Conservation (phyloP, 1,140 invertebrate species). For the Brachionus asplanchnoidis region DNA sequence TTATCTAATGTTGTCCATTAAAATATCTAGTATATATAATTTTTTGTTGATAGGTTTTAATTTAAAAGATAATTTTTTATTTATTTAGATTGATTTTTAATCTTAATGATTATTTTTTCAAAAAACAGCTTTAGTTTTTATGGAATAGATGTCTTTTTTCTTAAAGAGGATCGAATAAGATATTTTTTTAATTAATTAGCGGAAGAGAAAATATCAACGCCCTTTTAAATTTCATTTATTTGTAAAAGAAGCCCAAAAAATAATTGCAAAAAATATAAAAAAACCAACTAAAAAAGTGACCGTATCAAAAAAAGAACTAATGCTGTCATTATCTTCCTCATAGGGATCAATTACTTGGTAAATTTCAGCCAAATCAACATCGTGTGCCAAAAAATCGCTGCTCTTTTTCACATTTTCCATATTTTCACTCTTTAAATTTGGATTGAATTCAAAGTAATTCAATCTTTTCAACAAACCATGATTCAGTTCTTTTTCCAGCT, state of each 20-base stretch:
- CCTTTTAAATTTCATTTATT: neutral
- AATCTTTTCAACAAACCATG: neutral
- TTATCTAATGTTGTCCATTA: too few relatives aligned
- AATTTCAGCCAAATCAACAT: neutral
- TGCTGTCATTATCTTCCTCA: neutral
- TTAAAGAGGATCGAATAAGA: too few relatives aligned
- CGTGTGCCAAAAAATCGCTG: neutral
- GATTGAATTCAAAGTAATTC: neutral
- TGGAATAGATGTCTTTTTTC: too few relatives aligned
- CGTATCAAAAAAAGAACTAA: conserved; percentile 26
- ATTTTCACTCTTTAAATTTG: neutral
- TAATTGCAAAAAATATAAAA: neutral
- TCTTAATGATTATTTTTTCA: too few relatives aligned
- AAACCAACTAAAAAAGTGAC: neutral
- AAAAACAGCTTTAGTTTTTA: too few relatives aligned
- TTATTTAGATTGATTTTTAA: too few relatives aligned
- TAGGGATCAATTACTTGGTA: neutral
- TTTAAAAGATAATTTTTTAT: too few relatives aligned
- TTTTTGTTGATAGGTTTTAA: too few relatives aligned
- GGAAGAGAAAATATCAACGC: too few relatives aligned
- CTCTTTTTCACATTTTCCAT: neutral
- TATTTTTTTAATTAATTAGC: too few relatives aligned
- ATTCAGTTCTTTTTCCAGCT: neutral
- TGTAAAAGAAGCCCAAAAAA: neutral
- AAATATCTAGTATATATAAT: too few relatives aligned